phyloP scores from a whole-genome alignment of 2,888 invertebrate species.

The Athripsodes cinereus region DNA sequence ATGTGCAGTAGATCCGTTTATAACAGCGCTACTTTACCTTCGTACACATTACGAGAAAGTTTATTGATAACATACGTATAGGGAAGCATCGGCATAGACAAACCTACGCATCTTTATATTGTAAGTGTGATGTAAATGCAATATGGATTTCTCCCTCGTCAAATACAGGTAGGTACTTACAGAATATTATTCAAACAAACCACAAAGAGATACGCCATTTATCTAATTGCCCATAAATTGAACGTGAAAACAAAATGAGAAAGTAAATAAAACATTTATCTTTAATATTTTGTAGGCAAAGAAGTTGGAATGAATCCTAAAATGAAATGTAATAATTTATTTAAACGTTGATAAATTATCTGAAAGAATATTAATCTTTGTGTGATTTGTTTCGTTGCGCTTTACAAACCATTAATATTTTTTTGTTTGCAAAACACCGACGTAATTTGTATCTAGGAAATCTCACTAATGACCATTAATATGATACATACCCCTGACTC shows the following conservation, averaged over 20 bases:
- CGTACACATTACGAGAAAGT: too few relatives aligned
- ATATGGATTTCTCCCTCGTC: too few relatives aligned
- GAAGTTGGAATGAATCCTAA: neutral
- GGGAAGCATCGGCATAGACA: too few relatives aligned
- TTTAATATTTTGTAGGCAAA: too few relatives aligned
- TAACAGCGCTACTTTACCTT: too few relatives aligned
- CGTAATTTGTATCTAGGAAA: conserved; percentile 1
- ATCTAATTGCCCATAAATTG: neutral
- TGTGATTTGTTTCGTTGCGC: conserved; percentile 1
- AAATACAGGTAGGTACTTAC: too few relatives aligned
- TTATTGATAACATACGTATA: too few relatives aligned
- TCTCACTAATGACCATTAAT: neutral
- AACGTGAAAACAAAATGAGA: neutral
- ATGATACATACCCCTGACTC: neutral
- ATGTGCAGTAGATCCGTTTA: too few relatives aligned
- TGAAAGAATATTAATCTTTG: conserved; percentile 1
- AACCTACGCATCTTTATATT: too few relatives aligned
- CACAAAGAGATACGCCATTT: too few relatives aligned
- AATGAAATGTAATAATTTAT: neutral
- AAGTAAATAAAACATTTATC: neutral
- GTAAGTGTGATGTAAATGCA: too few relatives aligned
- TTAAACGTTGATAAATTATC: conserved; percentile 1
- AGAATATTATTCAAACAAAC: too few relatives aligned
- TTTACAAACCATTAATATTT: neutral
- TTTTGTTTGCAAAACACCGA: neutral